Percentiles rank a stretch among this genome's conserved stretches.
Evolutionary conservation across 2,888 invertebrate genomes (phyloP).

Genomic region (Lysandra coridon): DNA sequence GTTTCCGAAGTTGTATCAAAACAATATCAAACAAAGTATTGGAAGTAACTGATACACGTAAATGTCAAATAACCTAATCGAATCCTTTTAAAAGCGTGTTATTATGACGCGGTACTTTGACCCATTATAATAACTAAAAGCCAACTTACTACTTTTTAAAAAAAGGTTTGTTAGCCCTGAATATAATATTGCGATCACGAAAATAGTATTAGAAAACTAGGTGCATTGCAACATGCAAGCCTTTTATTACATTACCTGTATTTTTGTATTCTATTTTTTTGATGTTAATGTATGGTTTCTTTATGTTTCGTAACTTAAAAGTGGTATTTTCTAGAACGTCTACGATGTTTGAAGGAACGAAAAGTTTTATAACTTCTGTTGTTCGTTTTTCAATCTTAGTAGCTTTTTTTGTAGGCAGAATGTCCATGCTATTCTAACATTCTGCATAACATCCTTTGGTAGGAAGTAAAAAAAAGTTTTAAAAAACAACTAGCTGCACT

Average conservation of each 20-base stretch:
- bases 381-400: neutral
- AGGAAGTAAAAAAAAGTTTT: no score
- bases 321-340: constrained; percentile 1
- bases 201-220: constrained; percentile 32
- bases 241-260: constrained; percentile 17
- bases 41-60: neutral
- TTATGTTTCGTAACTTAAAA: neutral
- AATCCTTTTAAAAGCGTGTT: neutral
- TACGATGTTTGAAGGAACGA: neutral
- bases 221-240: constrained; percentile 30
- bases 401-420: neutral
- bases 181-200: constrained; percentile 29
- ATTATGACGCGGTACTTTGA: neutral
- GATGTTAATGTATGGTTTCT: neutral
- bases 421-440: no score
- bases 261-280: constrained; percentile 26
- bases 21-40: neutral
- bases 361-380: constrained; percentile 10
- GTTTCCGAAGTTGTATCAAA: neutral
- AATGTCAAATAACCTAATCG: neutral
- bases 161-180: constrained; percentile 25
- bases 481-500: no score
- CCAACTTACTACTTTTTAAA: neutral
- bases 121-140: neutral
- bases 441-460: no score